Conservation (phyloP, 2,888 invertebrate species). For the Choreutis nemorana region DNA sequence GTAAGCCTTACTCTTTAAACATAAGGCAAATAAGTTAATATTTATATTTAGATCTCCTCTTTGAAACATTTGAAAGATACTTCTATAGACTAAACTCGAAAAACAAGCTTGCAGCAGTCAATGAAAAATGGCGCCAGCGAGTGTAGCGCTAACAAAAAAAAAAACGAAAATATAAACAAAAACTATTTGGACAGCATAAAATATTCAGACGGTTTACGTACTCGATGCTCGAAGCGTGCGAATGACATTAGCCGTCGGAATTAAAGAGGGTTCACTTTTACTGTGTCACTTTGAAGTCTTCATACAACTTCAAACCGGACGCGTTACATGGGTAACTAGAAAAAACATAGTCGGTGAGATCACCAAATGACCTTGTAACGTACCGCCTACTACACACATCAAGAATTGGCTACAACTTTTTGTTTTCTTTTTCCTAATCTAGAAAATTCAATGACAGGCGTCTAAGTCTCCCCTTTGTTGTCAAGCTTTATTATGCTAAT, state of each 20-base stretch:
- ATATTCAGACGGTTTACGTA: slow-evolving; percentile 31
- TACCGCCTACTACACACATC: slow-evolving; percentile 24
- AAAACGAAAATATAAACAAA: slow-evolving; percentile 22
- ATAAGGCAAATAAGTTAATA: no score
- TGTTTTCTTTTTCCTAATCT: slow-evolving; percentile 20
- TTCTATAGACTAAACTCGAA: no score
- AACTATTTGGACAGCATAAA: slow-evolving; percentile 36
- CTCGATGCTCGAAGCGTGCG: slow-evolving; percentile 32
- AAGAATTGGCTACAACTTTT: slow-evolving; percentile 37
- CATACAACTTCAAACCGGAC: slow-evolving; percentile 26
- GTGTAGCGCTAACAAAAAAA: slow-evolving; percentile 36
- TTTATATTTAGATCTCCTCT: no score
- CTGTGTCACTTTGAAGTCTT: slow-evolving; percentile 15
- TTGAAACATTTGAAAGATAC: no score
- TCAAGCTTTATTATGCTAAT: no score
- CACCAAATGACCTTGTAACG: slow-evolving; percentile 43
- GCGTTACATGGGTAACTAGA: slow-evolving; percentile 31
- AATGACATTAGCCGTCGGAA: slow-evolving; percentile 22
- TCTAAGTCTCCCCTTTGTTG: no score
- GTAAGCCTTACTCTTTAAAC: no score
- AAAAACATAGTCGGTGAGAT: slow-evolving; percentile 53
- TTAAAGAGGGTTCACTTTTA: slow-evolving; percentile 16
- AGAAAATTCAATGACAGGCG: no score
- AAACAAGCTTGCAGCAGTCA: no score
- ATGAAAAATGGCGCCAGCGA: slow-evolving; percentile 41